These are phyloP conservation scores for Setipinna tenuifilis DNA, from an alignment of 2,797 vertebrate species.

Conservation along the genomic window DNA sequence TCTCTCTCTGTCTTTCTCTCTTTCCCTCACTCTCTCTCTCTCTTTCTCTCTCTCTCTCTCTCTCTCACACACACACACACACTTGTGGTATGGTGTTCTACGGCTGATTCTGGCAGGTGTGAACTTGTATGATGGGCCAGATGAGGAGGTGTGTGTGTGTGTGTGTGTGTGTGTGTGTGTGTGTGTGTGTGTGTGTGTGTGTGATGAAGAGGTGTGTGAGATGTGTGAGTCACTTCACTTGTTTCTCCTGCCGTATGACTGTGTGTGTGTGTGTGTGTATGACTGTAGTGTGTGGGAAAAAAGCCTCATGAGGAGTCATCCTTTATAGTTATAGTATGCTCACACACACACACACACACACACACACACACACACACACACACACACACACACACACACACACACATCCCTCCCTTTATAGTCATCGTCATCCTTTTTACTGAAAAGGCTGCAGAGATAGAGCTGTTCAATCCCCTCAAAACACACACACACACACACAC, in stretches of 20 bases:
- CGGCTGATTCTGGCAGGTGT: too few species aligned
- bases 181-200: too few species aligned
- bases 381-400: not conserved
- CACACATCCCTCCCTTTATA: too few species aligned
- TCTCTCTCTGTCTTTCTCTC: constrained; percentile 4
- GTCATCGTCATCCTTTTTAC: too few species aligned
- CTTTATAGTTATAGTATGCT: not conserved
- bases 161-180: too few species aligned
- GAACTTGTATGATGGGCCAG: not conserved
- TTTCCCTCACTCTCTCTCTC: constrained; percentile 22
- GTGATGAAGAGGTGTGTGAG: too few species aligned
- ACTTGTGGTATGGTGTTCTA: constrained; percentile 19
- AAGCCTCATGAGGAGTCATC: not conserved
- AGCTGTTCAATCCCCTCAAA: too few species aligned
- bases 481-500: too few species aligned
- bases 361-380: not conserved
- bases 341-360: not conserved
- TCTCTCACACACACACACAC: not conserved
- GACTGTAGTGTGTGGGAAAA: not conserved
- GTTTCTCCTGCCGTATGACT: too few species aligned
- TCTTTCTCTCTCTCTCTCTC: constrained; percentile 32
- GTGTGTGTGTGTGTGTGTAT: too few species aligned
- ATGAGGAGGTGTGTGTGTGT: not conserved
- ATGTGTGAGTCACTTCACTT: too few species aligned
- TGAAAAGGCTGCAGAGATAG: too few species aligned